Evolutionary conservation across 37 sponge, comb jelly and placozoan species (phyloP).

Genomic region (Halichondria panicea): DNA sequence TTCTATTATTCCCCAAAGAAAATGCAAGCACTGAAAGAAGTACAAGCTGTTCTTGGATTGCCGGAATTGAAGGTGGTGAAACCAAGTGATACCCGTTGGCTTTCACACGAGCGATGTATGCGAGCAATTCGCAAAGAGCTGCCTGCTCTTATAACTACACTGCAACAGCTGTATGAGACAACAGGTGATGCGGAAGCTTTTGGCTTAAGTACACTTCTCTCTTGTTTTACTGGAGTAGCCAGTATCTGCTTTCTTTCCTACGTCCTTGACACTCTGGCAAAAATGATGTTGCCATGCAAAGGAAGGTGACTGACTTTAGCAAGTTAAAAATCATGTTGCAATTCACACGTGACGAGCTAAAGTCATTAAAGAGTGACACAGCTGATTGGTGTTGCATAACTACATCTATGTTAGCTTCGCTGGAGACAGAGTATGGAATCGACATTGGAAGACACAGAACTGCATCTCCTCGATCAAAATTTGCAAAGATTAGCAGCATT

Average conservation of each 20-base stretch:
- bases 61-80: slow-evolving; percentile 46
- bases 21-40: slow-evolving; percentile 28
- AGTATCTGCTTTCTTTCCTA: slow-evolving; percentile 20
- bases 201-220: slow-evolving; percentile 17
- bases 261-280: slow-evolving; percentile 32
- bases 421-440: slow-evolving; percentile 7
- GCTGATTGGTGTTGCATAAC: slow-evolving; percentile 16
- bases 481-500: not conserved
- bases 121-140: slow-evolving; percentile 21
- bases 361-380: not conserved
- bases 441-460: not conserved
- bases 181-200: slow-evolving; percentile 49
- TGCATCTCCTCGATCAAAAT: not conserved
- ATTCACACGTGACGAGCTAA: not conserved
- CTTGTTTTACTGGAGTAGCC: slow-evolving; percentile 8
- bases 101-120: slow-evolving; percentile 41
- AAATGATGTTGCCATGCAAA: slow-evolving; percentile 16
- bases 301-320: slow-evolving; percentile 18
- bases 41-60: slow-evolving; percentile 37
- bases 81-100: slow-evolving; percentile 41
- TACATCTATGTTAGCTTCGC: not conserved
- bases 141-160: slow-evolving; percentile 26
- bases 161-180: slow-evolving; percentile 18
- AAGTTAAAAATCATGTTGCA: slow-evolving; percentile 1
- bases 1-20: slow-evolving; percentile 51